Percentiles rank a stretch among this genome's conserved stretches.
These are phyloP conservation scores for Stegastes partitus DNA, from an alignment of 2,113 vertebrate genomes.

Conservation along the genomic window DNA sequence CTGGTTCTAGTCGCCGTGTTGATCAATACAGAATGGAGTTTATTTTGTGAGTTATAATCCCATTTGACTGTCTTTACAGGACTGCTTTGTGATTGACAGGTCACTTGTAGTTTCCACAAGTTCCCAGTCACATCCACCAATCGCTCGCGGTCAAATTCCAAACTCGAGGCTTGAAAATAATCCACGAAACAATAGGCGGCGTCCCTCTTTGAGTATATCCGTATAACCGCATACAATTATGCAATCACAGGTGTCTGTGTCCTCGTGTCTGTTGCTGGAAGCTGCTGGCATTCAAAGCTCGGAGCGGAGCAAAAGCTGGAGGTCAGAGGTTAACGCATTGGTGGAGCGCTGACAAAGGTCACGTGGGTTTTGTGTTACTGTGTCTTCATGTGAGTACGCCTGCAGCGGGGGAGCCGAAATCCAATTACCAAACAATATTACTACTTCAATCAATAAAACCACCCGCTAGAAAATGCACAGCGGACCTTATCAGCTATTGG, in stretches of 20 bases:
- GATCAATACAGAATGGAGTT: too few species aligned
- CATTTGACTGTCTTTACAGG: too few species aligned
- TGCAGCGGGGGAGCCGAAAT: conserved; percentile 44
- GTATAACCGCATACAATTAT: background rate
- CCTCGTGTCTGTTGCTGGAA: conserved; percentile 31
- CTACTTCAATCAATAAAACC: conserved; percentile 62
- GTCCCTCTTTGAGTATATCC: too few species aligned
- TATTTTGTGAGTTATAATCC: too few species aligned
- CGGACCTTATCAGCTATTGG: background rate
- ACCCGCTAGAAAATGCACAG: conserved; percentile 25
- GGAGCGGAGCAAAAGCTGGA: conserved; percentile 39
- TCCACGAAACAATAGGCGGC: too few species aligned
- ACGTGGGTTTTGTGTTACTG: conserved; percentile 47
- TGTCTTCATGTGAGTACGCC: conserved; percentile 15
- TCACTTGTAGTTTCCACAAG: too few species aligned
- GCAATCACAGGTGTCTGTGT: conserved; percentile 51
- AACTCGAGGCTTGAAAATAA: too few species aligned
- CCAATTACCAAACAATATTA: conserved; percentile 61
- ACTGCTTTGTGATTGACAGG: too few species aligned
- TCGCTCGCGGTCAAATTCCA: too few species aligned
- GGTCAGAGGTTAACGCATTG: conserved; percentile 63
- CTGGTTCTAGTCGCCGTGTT: too few species aligned
- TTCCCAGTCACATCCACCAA: too few species aligned
- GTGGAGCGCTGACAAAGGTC: conserved; percentile 60
- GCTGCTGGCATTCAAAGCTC: conserved; percentile 13